phyloP scores from a whole-genome alignment of 2,888 invertebrate genomes.

The Macaria liturata region DNA sequence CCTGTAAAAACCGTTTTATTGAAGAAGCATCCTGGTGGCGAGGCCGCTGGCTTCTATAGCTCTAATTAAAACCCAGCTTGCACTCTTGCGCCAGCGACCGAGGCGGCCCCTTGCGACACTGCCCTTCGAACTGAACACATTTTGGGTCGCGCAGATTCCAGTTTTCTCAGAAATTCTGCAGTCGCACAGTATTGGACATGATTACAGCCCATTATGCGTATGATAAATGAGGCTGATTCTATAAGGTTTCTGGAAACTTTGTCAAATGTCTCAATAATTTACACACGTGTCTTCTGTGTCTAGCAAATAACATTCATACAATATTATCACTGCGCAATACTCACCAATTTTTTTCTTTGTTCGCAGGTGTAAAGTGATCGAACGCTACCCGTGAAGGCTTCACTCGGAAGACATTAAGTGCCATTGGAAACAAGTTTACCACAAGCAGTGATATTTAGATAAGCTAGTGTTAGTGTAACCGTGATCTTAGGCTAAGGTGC shows the following conservation, averaged over 20 bases:
- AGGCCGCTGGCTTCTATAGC: conserved; percentile 70
- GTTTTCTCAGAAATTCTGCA: conserved; percentile 32
- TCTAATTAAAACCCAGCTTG: conserved; percentile 77
- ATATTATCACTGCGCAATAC: conserved; percentile 17
- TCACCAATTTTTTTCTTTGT: conserved; percentile 40
- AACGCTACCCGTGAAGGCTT: conserved; percentile 75
- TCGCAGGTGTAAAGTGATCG: conserved; percentile 55
- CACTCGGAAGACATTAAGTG: conserved; percentile 69
- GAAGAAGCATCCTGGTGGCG: conserved; percentile 76
- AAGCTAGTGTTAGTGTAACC: conserved; percentile 70
- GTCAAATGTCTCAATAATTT: background rate
- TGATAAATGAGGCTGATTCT: conserved; percentile 14
- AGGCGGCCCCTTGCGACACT: conserved; percentile 58
- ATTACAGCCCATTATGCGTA: conserved; percentile 12
- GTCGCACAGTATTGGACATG: conserved; percentile 29
- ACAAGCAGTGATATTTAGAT: conserved; percentile 79
- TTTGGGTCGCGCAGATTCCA: conserved; percentile 32
- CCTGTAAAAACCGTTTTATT: conserved; percentile 80
- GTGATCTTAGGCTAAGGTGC: conserved; percentile 72
- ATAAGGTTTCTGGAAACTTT: conserved; percentile 5
- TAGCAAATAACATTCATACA: too few species aligned
- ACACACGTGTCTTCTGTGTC: too few species aligned
- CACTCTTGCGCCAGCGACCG: conserved; percentile 68
- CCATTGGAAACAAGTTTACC: conserved; percentile 81
- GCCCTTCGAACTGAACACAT: conserved; percentile 56